phyloP scores from a whole-genome alignment of 2,797 vertebrate genomes.

The Gadopsis marmoratus region DNA sequence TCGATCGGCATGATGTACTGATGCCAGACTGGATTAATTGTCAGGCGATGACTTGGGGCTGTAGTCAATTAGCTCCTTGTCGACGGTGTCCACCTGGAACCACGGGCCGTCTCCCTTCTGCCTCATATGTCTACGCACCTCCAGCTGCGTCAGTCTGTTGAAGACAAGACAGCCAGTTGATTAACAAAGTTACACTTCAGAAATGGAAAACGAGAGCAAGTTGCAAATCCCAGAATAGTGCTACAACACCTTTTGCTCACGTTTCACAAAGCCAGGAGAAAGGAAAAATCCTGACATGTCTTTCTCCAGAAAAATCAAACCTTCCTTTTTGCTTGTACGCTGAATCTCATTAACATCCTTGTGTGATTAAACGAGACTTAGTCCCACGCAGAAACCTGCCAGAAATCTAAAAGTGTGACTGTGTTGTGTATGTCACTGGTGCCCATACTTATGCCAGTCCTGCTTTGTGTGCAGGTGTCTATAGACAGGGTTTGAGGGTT shows the following conservation, averaged over 20 bases:
- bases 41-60: conserved; percentile 89
- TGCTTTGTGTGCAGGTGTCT: not conserved
- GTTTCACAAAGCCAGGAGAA: not conserved
- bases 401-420: not conserved
- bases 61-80: conserved; percentile 88
- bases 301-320: not conserved
- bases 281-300: not conserved
- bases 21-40: conserved; percentile 77
- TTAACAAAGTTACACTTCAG: not conserved
- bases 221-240: not conserved
- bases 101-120: conserved; percentile 93
- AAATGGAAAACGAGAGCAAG: not conserved
- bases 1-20: conserved; percentile 54
- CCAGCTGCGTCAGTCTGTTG: conserved; percentile 83
- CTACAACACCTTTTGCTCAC: not conserved
- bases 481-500: not conserved
- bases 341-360: not conserved
- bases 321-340: not conserved
- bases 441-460: not conserved
- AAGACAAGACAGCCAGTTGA: conserved; percentile 26
- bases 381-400: not conserved
- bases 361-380: not conserved
- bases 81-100: conserved; percentile 84
- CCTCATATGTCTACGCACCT: conserved; percentile 90
- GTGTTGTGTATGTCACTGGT: not conserved